Percentiles rank a stretch among this genome's conserved stretches.
phyloP scores from a whole-genome alignment of 2,113 vertebrate species.

The Lethenteron camtschaticum region DNA sequence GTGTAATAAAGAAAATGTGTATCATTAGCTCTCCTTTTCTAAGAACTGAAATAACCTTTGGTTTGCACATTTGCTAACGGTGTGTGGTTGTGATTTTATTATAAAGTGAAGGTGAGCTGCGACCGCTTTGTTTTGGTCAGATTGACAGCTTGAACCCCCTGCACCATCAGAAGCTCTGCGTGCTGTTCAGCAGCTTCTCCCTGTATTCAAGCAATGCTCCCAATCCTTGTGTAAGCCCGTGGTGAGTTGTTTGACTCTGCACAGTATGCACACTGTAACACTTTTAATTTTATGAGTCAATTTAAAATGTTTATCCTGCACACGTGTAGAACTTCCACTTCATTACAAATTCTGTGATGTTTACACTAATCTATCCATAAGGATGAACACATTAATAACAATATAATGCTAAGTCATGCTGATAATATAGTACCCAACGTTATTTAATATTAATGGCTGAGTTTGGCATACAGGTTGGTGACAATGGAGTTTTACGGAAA shows the following conservation, averaged over 20 bases:
- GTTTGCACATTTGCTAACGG: no score
- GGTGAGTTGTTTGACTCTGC: constrained; percentile 27
- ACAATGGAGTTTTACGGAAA: constrained; percentile 98
- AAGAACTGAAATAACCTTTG: no score
- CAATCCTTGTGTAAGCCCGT: constrained; percentile 88
- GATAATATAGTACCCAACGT: no score
- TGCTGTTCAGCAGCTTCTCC: constrained; percentile 91
- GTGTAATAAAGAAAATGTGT: no score
- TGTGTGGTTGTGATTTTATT: no score
- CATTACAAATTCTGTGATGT: background rate
- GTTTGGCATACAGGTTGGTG: constrained; percentile 47
- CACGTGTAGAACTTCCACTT: background rate
- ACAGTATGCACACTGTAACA: background rate
- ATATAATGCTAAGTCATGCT: no score
- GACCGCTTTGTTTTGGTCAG: constrained; percentile 22
- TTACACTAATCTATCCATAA: constrained; percentile 5
- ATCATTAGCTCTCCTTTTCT: no score
- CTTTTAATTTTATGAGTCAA: background rate
- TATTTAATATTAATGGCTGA: no score
- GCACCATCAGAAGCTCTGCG: constrained; percentile 82
- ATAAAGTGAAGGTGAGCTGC: no score
- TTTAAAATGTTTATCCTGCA: background rate
- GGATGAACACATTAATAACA: background rate
- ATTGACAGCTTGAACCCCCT: constrained; percentile 68
- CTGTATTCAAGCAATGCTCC: constrained; percentile 79